Percentiles rank a stretch among this genome's conserved stretches.
Evolutionary conservation across 2,888 invertebrate genomes (phyloP).

Genomic region (Trypoxylon attenuatum): DNA sequence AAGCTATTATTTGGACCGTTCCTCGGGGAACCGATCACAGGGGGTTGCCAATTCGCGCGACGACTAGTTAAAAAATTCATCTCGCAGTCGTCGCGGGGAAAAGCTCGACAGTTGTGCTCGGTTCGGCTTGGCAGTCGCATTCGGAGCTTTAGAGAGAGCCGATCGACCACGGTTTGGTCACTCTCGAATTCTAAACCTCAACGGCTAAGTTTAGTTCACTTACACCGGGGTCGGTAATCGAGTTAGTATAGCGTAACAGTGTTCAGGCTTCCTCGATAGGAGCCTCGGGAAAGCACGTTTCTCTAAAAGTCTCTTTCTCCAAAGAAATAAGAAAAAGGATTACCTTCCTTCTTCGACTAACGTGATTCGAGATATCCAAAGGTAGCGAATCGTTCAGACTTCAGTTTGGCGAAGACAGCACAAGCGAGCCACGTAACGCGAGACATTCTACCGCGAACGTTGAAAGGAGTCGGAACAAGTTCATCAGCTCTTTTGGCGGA

Average conservation of each 20-base stretch:
- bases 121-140: conserved; percentile 48
- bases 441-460: conserved; percentile 76
- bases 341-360: neutral
- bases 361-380: conserved; percentile 45
- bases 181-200: conserved; percentile 47
- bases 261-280: no score
- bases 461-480: conserved; percentile 5
- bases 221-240: conserved; percentile 15
- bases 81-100: conserved; percentile 30
- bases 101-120: conserved; percentile 4
- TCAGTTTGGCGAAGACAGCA: conserved; percentile 79
- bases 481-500: conserved; percentile 18
- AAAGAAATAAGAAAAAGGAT: neutral
- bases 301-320: neutral
- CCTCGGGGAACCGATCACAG: conserved; percentile 19
- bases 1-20: conserved; percentile 39
- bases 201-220: conserved; percentile 48
- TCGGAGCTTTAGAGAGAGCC: conserved; percentile 40
- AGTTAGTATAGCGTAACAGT: conserved; percentile 5
- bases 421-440: conserved; percentile 80
- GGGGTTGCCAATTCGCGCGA: conserved; percentile 46
- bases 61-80: conserved; percentile 39
- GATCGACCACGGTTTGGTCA: conserved; percentile 32
- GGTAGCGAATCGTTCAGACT: conserved; percentile 78
- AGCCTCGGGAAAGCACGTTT: conserved; percentile 4